These are phyloP conservation scores for Callyntrura guangdongensis DNA, from an alignment of 2,888 invertebrate genomes.

Conservation along the genomic window DNA sequence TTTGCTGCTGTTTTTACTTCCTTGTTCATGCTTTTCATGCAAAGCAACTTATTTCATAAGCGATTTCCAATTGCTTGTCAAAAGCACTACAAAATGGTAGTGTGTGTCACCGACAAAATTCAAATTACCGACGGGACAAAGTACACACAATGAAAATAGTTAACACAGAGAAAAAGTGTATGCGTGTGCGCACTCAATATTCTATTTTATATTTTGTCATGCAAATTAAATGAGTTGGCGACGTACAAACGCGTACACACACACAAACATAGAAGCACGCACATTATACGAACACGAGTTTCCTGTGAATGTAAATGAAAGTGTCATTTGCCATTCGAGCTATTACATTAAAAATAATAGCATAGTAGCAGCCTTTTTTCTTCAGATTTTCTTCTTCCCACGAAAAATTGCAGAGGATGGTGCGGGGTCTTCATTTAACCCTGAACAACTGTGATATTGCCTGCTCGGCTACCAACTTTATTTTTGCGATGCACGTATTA, in stretches of 20 bases:
- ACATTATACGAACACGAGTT: background rate
- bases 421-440: too few species aligned
- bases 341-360: background rate
- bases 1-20: constrained; percentile 22
- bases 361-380: background rate
- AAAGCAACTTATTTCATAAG: background rate
- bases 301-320: background rate
- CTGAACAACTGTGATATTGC: too few species aligned
- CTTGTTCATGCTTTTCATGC: constrained; percentile 7
- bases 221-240: too few species aligned
- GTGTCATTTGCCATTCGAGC: constrained; percentile 21
- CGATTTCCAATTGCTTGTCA: background rate
- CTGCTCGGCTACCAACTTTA: too few species aligned
- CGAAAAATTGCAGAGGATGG: background rate
- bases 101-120: background rate
- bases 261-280: background rate
- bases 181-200: too few species aligned
- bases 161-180: too few species aligned
- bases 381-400: background rate
- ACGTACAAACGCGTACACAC: background rate
- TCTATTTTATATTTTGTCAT: too few species aligned
- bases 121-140: too few species aligned
- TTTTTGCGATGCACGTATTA: background rate
- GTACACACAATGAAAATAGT: too few species aligned
- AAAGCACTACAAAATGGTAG: background rate